Base-by-base conservation (phyloP, 2,888 invertebrate species). In the Dryadula phaetusa region DNA sequence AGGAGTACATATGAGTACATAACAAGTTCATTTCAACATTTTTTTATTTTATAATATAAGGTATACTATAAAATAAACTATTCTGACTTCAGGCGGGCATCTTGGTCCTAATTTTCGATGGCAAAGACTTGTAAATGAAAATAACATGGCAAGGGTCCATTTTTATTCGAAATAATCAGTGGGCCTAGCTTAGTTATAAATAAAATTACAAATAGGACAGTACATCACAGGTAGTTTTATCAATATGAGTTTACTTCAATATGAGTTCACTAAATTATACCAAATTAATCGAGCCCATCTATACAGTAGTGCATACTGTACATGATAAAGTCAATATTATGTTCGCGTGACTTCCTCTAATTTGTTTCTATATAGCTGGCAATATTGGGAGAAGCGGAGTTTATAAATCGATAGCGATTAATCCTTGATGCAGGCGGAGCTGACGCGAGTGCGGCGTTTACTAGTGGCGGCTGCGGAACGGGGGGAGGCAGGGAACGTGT, bases 401-500 rank as follows among this genome's bases (percentile, higher is more conserved):
- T 70, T 69, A 71, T 68, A 69, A 75, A 75, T 73, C 71, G 70
- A 72, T 72, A 64, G 64, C 69, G 67, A 72, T 72, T 73, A 72
- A 64, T 70, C 62, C 64, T 67, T n/a, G 64, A 53, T 40, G 18
- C 93, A 95, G 85, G 95, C 95, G 68, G 96, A 96, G 82, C 92
- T 96, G 14, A 95, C 95, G 0, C 91, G 96, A 78, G 93, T 96
- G 56, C 92, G 95, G 49, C 92, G 95, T 70, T 85, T 96, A 68
- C 88, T 97, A 66, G 94, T 95, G 47, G 94, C 95, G 6, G 94
- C 94, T 0, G 94, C 94, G 1, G 94, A 94, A 62, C 84, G 94
- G 5, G 94, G 94, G 0, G 94, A 94, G 69, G 93, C 93, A 0
- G 93, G 93, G 2, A 85, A 82, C 1, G 80, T 87, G 3, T 77